Evolutionary conservation across 2,888 invertebrate genomes (phyloP), one percentile per base, ranked within the genome.

Genomic region (Drosophila mayaguana): DNA sequence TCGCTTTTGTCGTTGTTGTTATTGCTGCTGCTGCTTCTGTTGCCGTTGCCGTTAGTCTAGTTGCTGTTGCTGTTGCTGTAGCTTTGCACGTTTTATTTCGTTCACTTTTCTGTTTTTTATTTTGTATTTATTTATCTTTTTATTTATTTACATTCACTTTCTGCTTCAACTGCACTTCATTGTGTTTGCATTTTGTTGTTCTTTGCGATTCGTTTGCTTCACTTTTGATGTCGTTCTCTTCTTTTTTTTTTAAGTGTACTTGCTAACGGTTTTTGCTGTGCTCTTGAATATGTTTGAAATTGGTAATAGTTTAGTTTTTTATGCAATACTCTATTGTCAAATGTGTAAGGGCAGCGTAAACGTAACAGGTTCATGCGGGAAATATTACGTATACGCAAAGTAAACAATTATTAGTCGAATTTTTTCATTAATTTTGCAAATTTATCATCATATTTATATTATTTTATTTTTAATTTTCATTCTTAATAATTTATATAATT

Each of bases 81-180:
- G 61, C 42, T 20, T 63, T 77, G 45, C 66, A 54, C 75, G 45
- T 71, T 62, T 54, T 65, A 28, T 28, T 60, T 60, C 65, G 63
- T 62, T 62, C 65, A 72, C 82, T 75, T 72, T 72, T 72, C 62
- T 68, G 55, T 62, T 43, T 73, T 66, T 57, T 54, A 48, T 55
- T 70, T 67, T 71, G 55, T 64, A 38, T 73, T 66, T 78, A 63
- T 64, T 79, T 72, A 63, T 68, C 74, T 32, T 32, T 50, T 34
- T 34, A 50, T 34, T 75, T 62, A 75, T 75, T 70, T 78, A 72
- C 78, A 65, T 75, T 83, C 78, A 88, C 80, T 78, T 86, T 88
- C 75, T 68, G 84, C 75, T 53, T 81, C 79, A 70, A 67, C 60
- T 73, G 75, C 78, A 80, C 67, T 87, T 70, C 65, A 81, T 84